Percentiles rank a stretch among this genome's conserved stretches.
Conservation (phyloP, 2,888 invertebrate species). For the Dolichopus griseipennis region DNA sequence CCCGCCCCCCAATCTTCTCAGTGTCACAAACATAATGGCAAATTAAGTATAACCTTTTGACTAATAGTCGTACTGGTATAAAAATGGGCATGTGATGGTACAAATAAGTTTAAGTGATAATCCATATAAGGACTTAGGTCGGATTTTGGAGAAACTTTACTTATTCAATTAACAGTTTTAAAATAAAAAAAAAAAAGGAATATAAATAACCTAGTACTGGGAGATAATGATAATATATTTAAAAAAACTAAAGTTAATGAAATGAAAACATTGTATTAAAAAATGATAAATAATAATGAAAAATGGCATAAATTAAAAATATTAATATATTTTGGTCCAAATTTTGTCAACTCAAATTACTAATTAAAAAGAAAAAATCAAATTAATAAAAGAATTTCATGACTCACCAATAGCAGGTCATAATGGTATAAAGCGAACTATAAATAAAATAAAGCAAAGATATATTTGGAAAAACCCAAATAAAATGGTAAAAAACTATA, state of each 20-base stretch:
- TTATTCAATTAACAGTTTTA: no score
- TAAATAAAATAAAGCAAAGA: conserved; percentile 8
- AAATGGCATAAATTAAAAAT: neutral
- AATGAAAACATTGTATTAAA: neutral
- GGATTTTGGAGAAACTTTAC: neutral
- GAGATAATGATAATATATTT: neutral
- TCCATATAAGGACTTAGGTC: no score
- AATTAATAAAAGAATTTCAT: neutral
- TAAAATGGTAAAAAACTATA: neutral
- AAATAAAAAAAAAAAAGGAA: no score
- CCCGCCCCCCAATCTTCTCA: no score
- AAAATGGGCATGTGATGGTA: no score
- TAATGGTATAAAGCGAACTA: neutral
- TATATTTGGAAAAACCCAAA: conserved; percentile 7
- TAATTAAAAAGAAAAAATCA: neutral
- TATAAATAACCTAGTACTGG: neutral
- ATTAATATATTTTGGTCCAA: neutral
- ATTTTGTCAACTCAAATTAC: neutral
- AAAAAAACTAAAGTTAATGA: neutral
- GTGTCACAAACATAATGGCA: no score
- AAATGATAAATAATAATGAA: neutral
- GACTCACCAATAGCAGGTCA: neutral
- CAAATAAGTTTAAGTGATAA: no score
- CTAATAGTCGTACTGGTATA: no score
- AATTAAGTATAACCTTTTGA: no score